A percentile compares a stretch with the other conserved stretches of the same genome.
phyloP scores from a whole-genome alignment of 2,113 vertebrate genomes.

The Sander lucioperca region DNA sequence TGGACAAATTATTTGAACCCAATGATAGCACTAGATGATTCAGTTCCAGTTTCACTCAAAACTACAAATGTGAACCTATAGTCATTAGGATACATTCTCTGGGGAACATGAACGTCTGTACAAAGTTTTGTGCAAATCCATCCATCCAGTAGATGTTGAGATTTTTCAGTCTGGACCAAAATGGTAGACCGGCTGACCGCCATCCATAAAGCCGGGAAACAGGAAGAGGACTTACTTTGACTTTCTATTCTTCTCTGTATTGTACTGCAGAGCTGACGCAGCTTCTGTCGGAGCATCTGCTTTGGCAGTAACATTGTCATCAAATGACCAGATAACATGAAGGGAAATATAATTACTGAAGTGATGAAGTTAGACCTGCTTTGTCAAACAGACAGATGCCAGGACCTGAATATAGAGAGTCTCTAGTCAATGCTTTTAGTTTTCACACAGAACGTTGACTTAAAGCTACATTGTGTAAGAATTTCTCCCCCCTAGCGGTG shows the following conservation, averaged over 20 bases:
- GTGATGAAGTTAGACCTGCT: slow-evolving; percentile 8
- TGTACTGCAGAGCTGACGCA: slow-evolving; percentile 9
- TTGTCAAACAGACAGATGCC: slow-evolving; percentile 28
- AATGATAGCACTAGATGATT: too few relatives aligned
- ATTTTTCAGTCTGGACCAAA: neutral
- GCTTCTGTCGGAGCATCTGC: slow-evolving; percentile 37
- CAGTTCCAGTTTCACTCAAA: neutral
- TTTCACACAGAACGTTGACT: neutral
- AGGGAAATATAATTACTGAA: slow-evolving; percentile 9
- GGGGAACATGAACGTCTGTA: neutral
- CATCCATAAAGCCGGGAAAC: neutral
- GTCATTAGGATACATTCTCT: neutral
- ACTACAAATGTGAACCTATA: neutral
- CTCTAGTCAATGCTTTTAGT: neutral
- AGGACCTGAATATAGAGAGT: neutral
- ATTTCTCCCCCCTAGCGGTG: too few relatives aligned
- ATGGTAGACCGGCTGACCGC: neutral
- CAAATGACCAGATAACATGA: slow-evolving; percentile 29
- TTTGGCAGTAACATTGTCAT: slow-evolving; percentile 27
- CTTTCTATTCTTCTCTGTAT: slow-evolving; percentile 8
- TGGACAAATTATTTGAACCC: neutral
- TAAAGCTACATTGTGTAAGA: too few relatives aligned
- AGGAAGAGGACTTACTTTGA: neutral
- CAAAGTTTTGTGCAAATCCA: neutral
- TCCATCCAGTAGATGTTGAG: neutral